Evolutionary conservation across 1,140 invertebrate species (phyloP), one percentile per base, ranked within the genome.

Genomic region (Pseudomyrmex gracilis): DNA sequence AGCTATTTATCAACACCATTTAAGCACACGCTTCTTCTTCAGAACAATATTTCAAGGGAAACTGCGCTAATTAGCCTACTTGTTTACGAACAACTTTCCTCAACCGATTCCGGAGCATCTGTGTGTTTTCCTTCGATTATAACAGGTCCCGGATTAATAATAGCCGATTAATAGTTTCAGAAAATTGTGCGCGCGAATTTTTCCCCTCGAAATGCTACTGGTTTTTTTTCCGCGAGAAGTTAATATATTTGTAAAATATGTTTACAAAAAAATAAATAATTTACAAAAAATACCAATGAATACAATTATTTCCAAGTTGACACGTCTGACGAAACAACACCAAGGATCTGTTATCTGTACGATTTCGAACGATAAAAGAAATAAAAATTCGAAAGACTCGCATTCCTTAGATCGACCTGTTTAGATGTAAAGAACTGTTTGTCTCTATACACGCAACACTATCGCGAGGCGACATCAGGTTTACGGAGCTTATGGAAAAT

Each of bases 41-140:
- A 55, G 43, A 77, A 67, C 20, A 67, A 68, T 45, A 77, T 77
- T 77, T 77, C 34, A 49, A 43, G 24, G 17, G 45, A 77, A 34
- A 67, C 53, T 45, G 15, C 74, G 57, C 47, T 67, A 67, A 67
- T 77, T 68, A 68, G 67, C 53, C 63, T 20, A 67, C 9, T 47
- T 20, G 43, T 47, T 66, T 66, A 22, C 22, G 43, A 20, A 34
- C 34, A 34, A 34, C 34, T 34, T 34, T 34, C 34, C 34, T 34
- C 34, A 5, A 34, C 5, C 4, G 5, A 34, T 34, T 34, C 34
- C 34, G 34, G 34, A 34, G 34, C 5, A 5, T 34, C 34, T 34
- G 34, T 7, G 34, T 34, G 34, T 34, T 34, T 34, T 66, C 43
- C 5, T 20, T 22, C 17, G 10, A 20, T 2, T 10, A 34, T 10